These are phyloP conservation scores for Lagocephalus sceleratus DNA, from an alignment of 2,797 vertebrate species.

Conservation along the genomic window DNA sequence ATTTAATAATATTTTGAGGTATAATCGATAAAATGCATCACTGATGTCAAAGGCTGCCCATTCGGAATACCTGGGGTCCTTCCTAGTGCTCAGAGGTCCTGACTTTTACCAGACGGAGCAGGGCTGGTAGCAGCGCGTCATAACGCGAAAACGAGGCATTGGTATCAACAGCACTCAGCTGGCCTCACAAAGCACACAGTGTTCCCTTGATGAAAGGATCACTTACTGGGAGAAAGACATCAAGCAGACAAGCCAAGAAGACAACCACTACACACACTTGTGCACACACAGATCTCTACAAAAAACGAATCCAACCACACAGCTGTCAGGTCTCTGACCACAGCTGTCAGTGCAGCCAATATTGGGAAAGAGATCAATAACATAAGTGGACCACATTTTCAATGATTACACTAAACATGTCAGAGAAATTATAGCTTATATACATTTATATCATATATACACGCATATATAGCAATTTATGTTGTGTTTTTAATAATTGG, in stretches of 20 bases:
- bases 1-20: background rate
- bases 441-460: no score
- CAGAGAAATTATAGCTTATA: no score
- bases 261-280: conserved; percentile 4
- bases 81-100: conserved; percentile 6
- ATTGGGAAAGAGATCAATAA: conserved; percentile 25
- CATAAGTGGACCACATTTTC: conserved; percentile 3
- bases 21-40: background rate
- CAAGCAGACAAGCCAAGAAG: conserved; percentile 23
- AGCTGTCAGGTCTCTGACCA: conserved; percentile 32
- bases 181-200: conserved; percentile 34
- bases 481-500: no score
- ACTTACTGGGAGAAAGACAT: conserved; percentile 21
- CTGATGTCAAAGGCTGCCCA: background rate
- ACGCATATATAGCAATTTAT: no score
- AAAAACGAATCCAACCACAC: conserved; percentile 1
- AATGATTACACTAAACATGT: conserved; percentile 3
- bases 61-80: conserved; percentile 27
- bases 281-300: background rate
- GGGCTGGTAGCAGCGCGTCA: conserved; percentile 30
- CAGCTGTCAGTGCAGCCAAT: conserved; percentile 23
- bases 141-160: conserved; percentile 23
- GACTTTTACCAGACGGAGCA: conserved; percentile 12
- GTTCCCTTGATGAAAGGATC: conserved; percentile 33
- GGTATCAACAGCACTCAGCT: conserved; percentile 30